Evolutionary conservation across 2,888 invertebrate species (phyloP).

Genomic region (Acanthosepion lycidas): DNA sequence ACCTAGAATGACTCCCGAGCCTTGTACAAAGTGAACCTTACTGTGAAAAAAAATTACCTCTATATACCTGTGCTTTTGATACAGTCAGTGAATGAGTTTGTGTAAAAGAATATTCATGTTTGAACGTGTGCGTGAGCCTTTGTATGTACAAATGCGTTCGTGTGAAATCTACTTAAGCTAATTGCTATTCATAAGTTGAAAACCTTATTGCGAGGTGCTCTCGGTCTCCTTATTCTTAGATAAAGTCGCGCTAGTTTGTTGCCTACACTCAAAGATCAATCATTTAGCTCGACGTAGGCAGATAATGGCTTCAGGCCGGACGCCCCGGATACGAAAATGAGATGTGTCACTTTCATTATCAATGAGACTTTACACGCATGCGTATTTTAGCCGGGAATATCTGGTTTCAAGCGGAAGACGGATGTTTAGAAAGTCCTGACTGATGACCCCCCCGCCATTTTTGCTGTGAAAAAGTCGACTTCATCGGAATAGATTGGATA

Average conservation of each 20-base stretch:
- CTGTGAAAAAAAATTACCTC: too few relatives aligned
- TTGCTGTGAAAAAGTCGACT: neutral
- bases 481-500: too few relatives aligned
- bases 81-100: too few relatives aligned
- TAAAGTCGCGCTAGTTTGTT: slow-evolving; percentile 16
- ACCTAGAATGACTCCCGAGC: too few relatives aligned
- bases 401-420: slow-evolving; percentile 12
- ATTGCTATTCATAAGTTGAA: neutral
- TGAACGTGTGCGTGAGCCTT: neutral
- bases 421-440: neutral
- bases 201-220: neutral
- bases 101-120: too few relatives aligned
- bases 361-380: slow-evolving; percentile 22
- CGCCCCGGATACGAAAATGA: slow-evolving; percentile 33
- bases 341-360: slow-evolving; percentile 33
- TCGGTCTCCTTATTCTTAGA: neutral
- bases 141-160: neutral
- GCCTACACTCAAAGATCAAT: neutral
- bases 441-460: neutral
- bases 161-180: neutral
- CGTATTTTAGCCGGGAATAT: neutral
- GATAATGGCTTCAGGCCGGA: slow-evolving; percentile 3
- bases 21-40: too few relatives aligned
- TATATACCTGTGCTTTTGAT: too few relatives aligned
- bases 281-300: neutral